Evolutionary conservation across 2,797 vertebrate species (phyloP).

Genomic region (Dicrostonyx torquatus): DNA sequence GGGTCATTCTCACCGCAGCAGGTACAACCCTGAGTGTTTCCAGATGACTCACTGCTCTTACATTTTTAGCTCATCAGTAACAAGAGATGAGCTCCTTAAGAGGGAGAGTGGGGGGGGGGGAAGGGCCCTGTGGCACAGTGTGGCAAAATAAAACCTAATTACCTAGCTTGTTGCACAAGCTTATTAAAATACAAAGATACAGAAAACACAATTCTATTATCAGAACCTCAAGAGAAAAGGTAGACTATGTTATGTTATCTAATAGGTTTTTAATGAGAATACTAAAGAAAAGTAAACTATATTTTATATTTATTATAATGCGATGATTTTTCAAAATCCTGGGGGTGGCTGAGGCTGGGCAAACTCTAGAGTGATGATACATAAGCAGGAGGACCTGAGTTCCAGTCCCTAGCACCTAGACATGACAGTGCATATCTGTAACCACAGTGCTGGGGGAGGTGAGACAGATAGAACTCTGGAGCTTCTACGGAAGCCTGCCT

Average conservation of each 20-base stretch:
- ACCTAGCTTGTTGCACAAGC: neutral
- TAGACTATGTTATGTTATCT: neutral
- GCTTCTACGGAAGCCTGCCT: neutral
- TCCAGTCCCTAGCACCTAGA: neutral
- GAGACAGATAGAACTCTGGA: neutral
- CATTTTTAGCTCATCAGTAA: conserved; percentile 14
- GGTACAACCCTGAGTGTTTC: neutral
- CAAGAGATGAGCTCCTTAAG: neutral
- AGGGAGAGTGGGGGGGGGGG: neutral
- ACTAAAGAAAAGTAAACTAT: conserved; percentile 45
- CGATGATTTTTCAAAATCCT: neutral
- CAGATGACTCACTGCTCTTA: neutral
- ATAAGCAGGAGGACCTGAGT: neutral
- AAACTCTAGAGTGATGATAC: neutral
- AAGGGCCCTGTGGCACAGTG: neutral
- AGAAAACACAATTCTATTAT: conserved; percentile 54
- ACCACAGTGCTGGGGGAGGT: neutral
- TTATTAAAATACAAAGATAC: conserved; percentile 59
- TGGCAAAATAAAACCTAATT: conserved; percentile 53
- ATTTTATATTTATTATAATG: conserved; percentile 7
- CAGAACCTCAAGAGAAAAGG: conserved; percentile 41
- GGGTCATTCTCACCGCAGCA: accelerated
- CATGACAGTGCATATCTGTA: neutral
- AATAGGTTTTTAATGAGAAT: conserved; percentile 32
- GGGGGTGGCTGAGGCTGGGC: neutral